These are phyloP conservation scores for Equus quagga DNA, from an alignment of 2,113 vertebrate genomes.

Conservation along the genomic window DNA sequence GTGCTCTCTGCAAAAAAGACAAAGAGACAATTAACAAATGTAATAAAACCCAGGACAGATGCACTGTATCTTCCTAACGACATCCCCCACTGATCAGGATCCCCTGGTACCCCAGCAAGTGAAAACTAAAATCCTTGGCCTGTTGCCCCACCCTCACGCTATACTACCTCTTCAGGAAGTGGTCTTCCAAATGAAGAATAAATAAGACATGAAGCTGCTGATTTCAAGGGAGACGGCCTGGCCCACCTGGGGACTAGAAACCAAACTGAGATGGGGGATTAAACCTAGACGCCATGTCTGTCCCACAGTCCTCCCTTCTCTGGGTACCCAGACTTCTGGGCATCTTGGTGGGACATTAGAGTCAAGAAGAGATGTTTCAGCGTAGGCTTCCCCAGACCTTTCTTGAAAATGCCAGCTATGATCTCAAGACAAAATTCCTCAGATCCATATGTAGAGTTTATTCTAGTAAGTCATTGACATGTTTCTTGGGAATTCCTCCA, in stretches of 20 bases:
- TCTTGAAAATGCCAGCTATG: background rate
- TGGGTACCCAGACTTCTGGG: rapidly evolving
- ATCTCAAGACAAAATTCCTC: background rate
- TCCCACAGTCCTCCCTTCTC: background rate
- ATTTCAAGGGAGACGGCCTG: background rate
- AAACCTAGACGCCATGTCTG: background rate
- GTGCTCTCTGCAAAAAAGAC: conserved; percentile 88
- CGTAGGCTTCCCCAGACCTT: background rate
- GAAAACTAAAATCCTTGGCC: background rate
- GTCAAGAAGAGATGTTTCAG: background rate
- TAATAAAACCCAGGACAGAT: background rate
- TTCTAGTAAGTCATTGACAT: background rate
- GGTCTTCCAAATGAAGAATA: background rate
- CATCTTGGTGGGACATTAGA: rapidly evolving
- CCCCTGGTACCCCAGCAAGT: background rate
- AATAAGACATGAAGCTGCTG: background rate
- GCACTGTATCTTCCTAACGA: background rate
- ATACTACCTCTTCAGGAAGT: background rate
- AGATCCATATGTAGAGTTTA: rapidly evolving
- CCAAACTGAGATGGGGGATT: background rate
- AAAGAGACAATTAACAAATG: conserved; percentile 80
- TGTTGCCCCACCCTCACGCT: rapidly evolving
- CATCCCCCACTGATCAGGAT: background rate
- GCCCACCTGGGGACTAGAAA: background rate
- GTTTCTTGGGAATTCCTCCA: background rate